Evolutionary conservation across 2,113 vertebrate species (phyloP), one percentile per base, ranked within the genome.

Genomic region (Atrichornis clamosus): DNA sequence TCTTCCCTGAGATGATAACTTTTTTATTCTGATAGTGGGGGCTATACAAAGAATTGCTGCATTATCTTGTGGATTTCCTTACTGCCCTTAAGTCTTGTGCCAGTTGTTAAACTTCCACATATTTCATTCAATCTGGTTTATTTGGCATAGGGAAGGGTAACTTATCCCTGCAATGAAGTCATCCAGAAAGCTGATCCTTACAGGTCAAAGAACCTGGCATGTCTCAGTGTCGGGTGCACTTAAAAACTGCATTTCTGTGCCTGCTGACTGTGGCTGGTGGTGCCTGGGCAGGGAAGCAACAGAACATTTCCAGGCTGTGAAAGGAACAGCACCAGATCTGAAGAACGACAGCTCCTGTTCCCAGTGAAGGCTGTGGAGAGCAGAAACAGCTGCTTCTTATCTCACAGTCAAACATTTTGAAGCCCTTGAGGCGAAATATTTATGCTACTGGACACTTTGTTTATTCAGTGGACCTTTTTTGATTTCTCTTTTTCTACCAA

Each of bases 371-470:
- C 89, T 19, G 13, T 37, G 62, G 55, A 95, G 74, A 35, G 85
- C 74, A 62, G 37, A 18, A 94, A 64, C 89, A 97, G 90, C 95
- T 97, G 96, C 89, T 68, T 94, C 79, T 96, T 90, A 60, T 62
- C 77, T 76, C 53, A n/a, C 58, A 93, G 80, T 90, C 90, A 78
- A 97, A 84, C 60, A 86, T 87, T 68, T 64, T 69, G 75, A 96
- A 91, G 60, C 32, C 83, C 46, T 94, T 91, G 47, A 94, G 80
- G 64, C 39, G 23, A 91, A 73, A 88, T 97, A 81, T 93, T 95
- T 94, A 88, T 90, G 89, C 90, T 96, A 91, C 88, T 59, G 83
- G 93, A 87, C 37, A 90, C 49, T 95, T 96, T 95, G 96, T 97
- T 97, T 97, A 95, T 72, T 82, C 88, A 90, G 35, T 73, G 55